A percentile compares a stretch with the other conserved stretches of the same genome.
Evolutionary conservation across 2,888 invertebrate species (phyloP).

Genomic region (Caenorhabditis sp.): DNA sequence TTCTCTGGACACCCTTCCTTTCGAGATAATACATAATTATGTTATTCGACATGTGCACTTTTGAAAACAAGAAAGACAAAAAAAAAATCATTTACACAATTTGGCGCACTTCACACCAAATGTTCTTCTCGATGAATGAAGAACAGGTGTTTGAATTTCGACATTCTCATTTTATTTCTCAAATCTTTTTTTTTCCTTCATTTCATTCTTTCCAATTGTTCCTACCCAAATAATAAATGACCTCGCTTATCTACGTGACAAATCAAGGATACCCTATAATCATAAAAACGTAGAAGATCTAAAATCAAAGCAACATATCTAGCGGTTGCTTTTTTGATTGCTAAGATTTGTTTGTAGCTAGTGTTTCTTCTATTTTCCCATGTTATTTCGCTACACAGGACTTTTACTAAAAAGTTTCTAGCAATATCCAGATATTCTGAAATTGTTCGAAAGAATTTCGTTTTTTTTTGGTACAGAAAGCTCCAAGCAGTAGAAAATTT

Average conservation of each 20-base stretch:
- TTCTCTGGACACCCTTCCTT: background rate
- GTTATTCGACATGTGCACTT: background rate
- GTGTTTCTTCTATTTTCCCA: no score
- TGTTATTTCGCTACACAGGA: no score
- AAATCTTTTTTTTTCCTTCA: background rate
- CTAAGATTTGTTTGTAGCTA: background rate
- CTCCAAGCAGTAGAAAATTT: no score
- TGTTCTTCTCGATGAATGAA: background rate
- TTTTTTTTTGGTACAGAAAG: no score
- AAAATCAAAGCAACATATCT: background rate
- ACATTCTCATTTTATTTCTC: background rate
- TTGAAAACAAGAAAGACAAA: background rate
- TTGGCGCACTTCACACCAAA: background rate
- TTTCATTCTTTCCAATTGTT: background rate
- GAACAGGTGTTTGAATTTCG: constrained; percentile 1
- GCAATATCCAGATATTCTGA: no score
- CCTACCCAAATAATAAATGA: background rate
- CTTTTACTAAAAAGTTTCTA: no score
- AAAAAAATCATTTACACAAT: background rate
- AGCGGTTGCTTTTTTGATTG: background rate
- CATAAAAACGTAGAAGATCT: background rate
- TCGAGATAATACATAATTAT: background rate
- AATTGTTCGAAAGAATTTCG: no score
- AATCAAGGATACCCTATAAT: background rate
- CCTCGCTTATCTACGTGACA: background rate